Percentiles rank a stretch among this genome's conserved stretches.
Conservation (phyloP, 2,888 invertebrate species). For the Macrosoma leucophasiata region DNA sequence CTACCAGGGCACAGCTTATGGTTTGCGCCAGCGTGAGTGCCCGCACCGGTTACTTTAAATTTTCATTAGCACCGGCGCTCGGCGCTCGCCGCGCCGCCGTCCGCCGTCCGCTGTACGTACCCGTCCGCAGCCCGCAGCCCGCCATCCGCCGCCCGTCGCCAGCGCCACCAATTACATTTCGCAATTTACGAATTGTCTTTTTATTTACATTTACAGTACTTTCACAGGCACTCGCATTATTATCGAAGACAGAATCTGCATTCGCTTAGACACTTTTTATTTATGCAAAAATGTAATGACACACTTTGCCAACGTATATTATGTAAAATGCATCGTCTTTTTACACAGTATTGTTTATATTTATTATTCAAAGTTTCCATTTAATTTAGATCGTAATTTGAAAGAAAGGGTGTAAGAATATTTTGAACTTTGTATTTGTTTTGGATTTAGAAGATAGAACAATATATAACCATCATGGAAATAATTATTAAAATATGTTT, state of each 20-base stretch:
- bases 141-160: slow-evolving; percentile 31
- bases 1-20: slow-evolving; percentile 22
- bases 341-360: no score
- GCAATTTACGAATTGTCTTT: slow-evolving; percentile 61
- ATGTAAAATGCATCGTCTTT: no score
- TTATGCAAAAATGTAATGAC: background rate
- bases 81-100: slow-evolving; percentile 25
- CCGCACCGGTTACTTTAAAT: slow-evolving; percentile 63
- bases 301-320: no score
- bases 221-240: slow-evolving; percentile 29
- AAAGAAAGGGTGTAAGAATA: no score
- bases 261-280: slow-evolving; percentile 4
- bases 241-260: slow-evolving; percentile 12
- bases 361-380: no score
- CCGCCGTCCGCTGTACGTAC: no score
- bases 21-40: slow-evolving; percentile 27
- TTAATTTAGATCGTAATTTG: no score
- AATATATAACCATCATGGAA: no score
- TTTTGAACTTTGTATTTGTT: no score
- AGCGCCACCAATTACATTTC: slow-evolving; percentile 56
- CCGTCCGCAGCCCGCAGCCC: no score
- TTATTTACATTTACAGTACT: slow-evolving; percentile 44
- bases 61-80: slow-evolving; percentile 54
- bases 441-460: no score
- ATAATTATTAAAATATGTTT: no score